Conservation (phyloP, 2,797 vertebrate species). For the Calcarius lapponicus region DNA sequence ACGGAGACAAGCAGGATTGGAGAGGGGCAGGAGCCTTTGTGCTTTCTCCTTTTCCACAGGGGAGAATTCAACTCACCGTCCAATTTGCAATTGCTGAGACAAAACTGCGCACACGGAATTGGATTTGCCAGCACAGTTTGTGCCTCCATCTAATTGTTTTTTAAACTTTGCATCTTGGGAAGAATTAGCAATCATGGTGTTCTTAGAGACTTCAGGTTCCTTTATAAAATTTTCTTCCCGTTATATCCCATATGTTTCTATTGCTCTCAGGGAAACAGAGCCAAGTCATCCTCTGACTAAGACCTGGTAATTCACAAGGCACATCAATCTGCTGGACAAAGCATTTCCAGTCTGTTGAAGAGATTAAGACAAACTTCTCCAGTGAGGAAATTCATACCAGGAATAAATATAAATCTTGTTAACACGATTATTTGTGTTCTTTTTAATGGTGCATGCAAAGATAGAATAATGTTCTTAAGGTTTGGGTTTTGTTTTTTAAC, state of each 20-base stretch:
- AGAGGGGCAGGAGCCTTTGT: constrained; percentile 26
- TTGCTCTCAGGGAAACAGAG: background rate
- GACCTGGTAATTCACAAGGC: background rate
- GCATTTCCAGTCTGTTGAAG: background rate
- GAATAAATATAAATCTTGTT: background rate
- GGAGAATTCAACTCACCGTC: constrained; percentile 8
- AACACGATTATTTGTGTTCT: background rate
- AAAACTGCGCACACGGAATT: background rate
- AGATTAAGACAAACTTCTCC: background rate
- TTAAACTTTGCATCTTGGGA: constrained; percentile 52
- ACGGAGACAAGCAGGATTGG: background rate
- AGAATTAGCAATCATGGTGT: constrained; percentile 18
- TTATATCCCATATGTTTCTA: background rate
- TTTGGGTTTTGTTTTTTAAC: background rate
- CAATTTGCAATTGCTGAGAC: constrained; percentile 50
- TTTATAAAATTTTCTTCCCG: background rate
- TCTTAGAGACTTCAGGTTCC: background rate
- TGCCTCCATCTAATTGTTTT: constrained; percentile 35
- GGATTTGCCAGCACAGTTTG: constrained; percentile 41
- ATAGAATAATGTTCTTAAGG: background rate
- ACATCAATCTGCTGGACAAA: background rate
- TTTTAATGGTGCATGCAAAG: background rate
- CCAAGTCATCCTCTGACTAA: background rate
- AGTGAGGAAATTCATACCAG: background rate
- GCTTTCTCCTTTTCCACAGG: constrained; percentile 4